These are phyloP conservation scores for Drosophila kanekoi DNA, from an alignment of 2,888 invertebrate genomes.

Conservation along the genomic window DNA sequence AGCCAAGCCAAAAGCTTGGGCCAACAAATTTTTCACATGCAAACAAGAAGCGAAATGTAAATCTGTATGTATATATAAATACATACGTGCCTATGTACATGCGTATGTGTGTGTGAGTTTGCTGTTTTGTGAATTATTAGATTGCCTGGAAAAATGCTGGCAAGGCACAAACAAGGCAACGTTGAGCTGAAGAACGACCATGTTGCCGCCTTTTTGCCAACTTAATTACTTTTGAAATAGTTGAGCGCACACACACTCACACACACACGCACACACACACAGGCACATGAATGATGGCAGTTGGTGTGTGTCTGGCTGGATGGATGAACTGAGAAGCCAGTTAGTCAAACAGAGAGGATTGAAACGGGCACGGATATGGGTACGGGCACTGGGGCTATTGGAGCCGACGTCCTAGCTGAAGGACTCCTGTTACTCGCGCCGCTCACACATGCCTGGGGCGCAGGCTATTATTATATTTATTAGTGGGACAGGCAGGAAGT, in stretches of 20 bases:
- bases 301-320: slow-evolving; percentile 34
- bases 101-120: slow-evolving; percentile 32
- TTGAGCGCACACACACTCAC: slow-evolving; percentile 51
- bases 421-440: slow-evolving; percentile 5
- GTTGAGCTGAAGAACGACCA: slow-evolving; percentile 32
- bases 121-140: slow-evolving; percentile 68
- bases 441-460: slow-evolving; percentile 19
- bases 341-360: neutral
- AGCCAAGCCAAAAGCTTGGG: slow-evolving; percentile 33
- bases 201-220: slow-evolving; percentile 66
- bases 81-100: neutral
- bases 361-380: neutral
- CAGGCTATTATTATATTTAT: slow-evolving; percentile 54
- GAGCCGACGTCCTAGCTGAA: slow-evolving; percentile 8
- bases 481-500: slow-evolving; percentile 23
- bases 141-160: slow-evolving; percentile 66
- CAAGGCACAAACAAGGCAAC: slow-evolving; percentile 37
- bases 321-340: slow-evolving; percentile 31
- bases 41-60: slow-evolving; percentile 18
- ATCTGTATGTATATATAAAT: slow-evolving; percentile 4
- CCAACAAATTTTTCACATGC: slow-evolving; percentile 45
- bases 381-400: neutral
- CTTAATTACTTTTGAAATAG: slow-evolving; percentile 79
- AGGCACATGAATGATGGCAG: slow-evolving; percentile 47
- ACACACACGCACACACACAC: slow-evolving; percentile 33